Base-by-base conservation (phyloP, 92 coral and sea anemone genomes). In the Desmophyllum pertusum region DNA sequence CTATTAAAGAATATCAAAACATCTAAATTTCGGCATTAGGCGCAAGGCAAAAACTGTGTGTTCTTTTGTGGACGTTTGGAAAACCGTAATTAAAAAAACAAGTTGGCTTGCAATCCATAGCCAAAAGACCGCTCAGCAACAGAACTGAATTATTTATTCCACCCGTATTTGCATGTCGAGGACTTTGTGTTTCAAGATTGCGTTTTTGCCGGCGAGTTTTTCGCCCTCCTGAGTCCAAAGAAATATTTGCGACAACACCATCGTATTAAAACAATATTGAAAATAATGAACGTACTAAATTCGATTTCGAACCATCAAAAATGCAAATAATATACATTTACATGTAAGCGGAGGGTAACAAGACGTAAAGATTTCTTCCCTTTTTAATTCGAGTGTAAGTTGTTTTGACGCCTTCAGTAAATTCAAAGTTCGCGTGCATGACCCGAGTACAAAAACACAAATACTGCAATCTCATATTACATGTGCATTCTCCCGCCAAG, bases 301-400 rank as follows among this genome's bases (percentile, higher is more conserved):
- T 51, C 30, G 27, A 48, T 13, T 69, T 45, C 30, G 21, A 68
- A 3, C 76, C 27, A 80, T 33, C 38, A 31, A 63, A 50, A 46
- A 80, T 80, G 84, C 67, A 80, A 80, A 80, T 52, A 80, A n/a
- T n/a, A n/a, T n/a, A n/a, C n/a, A n/a, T n/a, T n/a, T 46, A n/a
- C 48, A 46, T 19, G 5, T 35, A 69, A 48, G 50, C 51, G 67
- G 76, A 33, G 73, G 66, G 51, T 27, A 41, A 50, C 84, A 35
- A 79, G 35, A 37, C 65, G 11, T 39, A 51, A 23, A 80, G 23
- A 82, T 70, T 80, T 80, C 64, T 65, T 35, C 15, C 25, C 55
- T 29, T 42, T 43, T 43, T 3, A 18, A 48, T 67, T 82, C 41
- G 43, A 73, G 71, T 27, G 69, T 18, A 33, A 64, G 73, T 41